Base-by-base conservation (phyloP, 2,888 invertebrate genomes). In the Torymus aiolomorphi region DNA sequence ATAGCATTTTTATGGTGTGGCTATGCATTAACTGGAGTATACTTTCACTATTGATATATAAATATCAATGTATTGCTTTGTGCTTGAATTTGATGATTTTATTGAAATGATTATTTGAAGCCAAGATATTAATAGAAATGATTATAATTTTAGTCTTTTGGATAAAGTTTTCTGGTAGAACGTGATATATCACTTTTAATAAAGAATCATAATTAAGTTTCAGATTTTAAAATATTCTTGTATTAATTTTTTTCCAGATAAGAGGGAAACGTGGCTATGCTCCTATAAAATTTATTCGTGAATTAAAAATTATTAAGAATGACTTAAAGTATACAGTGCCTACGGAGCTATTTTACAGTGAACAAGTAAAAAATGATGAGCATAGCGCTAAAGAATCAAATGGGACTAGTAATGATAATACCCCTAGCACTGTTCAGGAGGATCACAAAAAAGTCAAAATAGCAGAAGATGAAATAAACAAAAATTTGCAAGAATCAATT, bases 201-300 rank as follows among this genome's bases (percentile, higher is more conserved):
- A 3, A 31, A 31, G 3, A 31, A 31, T 31, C 5, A 2, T 31
- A 31, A 31, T 31, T 31, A 5, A 31, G 31, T 31, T 4, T 5
- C 31, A 31, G 5, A 31, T 31, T 31, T 31, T 31, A 31, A 5
- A 31, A 31, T 14, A 65, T 54, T 54, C 52, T 63, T 16, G 62
- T 18, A 65, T 12, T 4, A 52, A 76, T 69, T 59, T 82, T 78
- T 80, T 86, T 85, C 67, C 80, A 91, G 90, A 93, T 95, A 65
- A 91, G 93, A 83, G 95, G 94, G 51, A 92, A 93, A 86, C 89
- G 93, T 79, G 96, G 96, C 31, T 96, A 95, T 89, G 93, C 93
- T 0, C 94, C 93, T 31, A 90, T 91, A 73, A 86, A 86, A 0
- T 92, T 94, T 84, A 87, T 96, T 70, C 91, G 91, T 85, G 96